Percentiles rank a stretch among this genome's conserved stretches.
Evolutionary conservation across 2,888 invertebrate species (phyloP).

Genomic region (Tiliacea citrago): DNA sequence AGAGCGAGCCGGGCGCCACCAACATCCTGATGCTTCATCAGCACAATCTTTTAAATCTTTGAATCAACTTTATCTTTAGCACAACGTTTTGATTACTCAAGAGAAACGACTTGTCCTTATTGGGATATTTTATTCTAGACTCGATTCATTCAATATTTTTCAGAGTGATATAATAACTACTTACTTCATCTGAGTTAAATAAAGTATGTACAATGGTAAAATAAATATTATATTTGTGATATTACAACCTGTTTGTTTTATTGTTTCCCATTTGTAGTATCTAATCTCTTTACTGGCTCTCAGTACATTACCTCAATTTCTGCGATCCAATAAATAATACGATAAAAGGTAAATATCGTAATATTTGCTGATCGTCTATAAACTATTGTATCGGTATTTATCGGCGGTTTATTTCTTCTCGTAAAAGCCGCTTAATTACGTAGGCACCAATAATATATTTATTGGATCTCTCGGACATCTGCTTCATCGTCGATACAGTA

Average conservation of each 20-base stretch:
- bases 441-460: constrained; percentile 22
- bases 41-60: constrained; percentile 72
- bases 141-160: constrained; percentile 77
- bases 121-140: constrained; percentile 77
- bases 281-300: constrained; percentile 6
- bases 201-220: constrained; percentile 87
- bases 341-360: constrained; percentile 15
- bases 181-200: constrained; percentile 86
- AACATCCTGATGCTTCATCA: constrained; percentile 62
- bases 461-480: constrained; percentile 20
- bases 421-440: constrained; percentile 42
- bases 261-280: constrained; percentile 40
- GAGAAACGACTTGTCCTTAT: constrained; percentile 79
- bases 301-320: constrained; percentile 25
- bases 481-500: neutral
- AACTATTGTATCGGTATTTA: constrained; percentile 16
- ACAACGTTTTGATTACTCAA: constrained; percentile 77
- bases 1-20: constrained; percentile 54
- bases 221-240: constrained; percentile 90
- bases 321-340: constrained; percentile 36
- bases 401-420: constrained; percentile 27
- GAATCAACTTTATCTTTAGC: constrained; percentile 76
- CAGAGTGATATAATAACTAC: constrained; percentile 82
- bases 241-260: constrained; percentile 70
- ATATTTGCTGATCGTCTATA: constrained; percentile 29